Evolutionary conservation across 1,140 invertebrate genomes (phyloP).

Genomic region (Magallana gigas): DNA sequence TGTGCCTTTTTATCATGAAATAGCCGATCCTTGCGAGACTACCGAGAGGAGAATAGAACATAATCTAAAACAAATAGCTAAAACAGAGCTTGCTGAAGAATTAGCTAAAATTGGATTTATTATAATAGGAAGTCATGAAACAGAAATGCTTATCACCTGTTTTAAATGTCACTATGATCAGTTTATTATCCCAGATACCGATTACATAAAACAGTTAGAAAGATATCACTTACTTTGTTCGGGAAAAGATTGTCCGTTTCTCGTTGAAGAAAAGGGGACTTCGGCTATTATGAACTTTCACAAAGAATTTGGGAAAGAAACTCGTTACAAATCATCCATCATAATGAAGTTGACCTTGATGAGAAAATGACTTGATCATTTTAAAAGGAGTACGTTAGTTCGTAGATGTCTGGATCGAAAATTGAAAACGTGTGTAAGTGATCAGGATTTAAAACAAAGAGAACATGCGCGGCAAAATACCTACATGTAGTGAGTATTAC

Average conservation of each 20-base stretch:
- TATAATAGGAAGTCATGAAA: background rate
- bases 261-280: background rate
- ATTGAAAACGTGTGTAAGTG: too few species aligned
- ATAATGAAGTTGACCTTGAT: background rate
- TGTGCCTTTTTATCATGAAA: background rate
- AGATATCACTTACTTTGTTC: background rate
- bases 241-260: background rate
- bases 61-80: background rate
- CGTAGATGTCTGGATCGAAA: too few species aligned
- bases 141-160: background rate
- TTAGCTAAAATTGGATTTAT: background rate
- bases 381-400: too few species aligned
- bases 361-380: background rate
- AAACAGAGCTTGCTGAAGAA: background rate
- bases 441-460: too few species aligned
- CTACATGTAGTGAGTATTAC: too few species aligned
- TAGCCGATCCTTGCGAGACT: background rate
- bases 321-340: background rate
- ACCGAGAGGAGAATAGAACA: background rate
- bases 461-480: too few species aligned
- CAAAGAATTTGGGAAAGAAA: background rate
- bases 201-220: background rate
- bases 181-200: background rate
- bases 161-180: background rate
- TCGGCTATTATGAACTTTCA: background rate